Conservation (phyloP, 1,140 invertebrate species). For the Melitaea cinxia region DNA sequence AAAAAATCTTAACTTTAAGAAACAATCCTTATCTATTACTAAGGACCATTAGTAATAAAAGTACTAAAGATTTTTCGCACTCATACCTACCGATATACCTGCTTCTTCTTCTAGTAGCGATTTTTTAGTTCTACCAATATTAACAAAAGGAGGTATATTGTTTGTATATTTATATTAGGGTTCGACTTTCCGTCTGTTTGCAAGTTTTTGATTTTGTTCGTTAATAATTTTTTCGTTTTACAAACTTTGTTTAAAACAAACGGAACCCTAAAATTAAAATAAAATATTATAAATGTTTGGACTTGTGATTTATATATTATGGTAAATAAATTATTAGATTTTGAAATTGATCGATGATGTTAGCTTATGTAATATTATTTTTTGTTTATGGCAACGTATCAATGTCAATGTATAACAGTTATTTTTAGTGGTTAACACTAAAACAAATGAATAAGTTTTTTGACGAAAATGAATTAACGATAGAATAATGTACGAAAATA, state of each 20-base stretch:
- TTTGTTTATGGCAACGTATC: background rate
- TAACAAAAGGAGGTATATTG: no score
- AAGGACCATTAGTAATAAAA: no score
- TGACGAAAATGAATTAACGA: background rate
- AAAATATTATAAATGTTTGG: constrained; percentile 1
- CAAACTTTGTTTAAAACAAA: background rate
- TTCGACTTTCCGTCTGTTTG: no score
- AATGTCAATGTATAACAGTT: constrained; percentile 6
- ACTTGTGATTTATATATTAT: constrained; percentile 9
- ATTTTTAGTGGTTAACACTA: background rate
- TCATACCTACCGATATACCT: no score
- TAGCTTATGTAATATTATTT: background rate
- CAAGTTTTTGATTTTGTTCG: no score
- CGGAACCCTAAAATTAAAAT: constrained; percentile 2
- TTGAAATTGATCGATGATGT: constrained; percentile 5
- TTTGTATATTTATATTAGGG: no score
- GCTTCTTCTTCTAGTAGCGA: no score
- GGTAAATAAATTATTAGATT: constrained; percentile 10
- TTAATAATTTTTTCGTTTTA: background rate
- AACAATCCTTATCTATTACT: no score
- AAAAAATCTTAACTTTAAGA: no score
- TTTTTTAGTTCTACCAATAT: no score
- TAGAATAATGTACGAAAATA: no score
- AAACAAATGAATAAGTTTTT: background rate
- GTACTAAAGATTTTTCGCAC: no score